Percentiles rank a stretch among this genome's conserved stretches.
These are phyloP conservation scores for Haliclystus octoradiatus DNA, from an alignment of 30 jellyfish, hydroid and myxozoan species.

Conservation along the genomic window DNA sequence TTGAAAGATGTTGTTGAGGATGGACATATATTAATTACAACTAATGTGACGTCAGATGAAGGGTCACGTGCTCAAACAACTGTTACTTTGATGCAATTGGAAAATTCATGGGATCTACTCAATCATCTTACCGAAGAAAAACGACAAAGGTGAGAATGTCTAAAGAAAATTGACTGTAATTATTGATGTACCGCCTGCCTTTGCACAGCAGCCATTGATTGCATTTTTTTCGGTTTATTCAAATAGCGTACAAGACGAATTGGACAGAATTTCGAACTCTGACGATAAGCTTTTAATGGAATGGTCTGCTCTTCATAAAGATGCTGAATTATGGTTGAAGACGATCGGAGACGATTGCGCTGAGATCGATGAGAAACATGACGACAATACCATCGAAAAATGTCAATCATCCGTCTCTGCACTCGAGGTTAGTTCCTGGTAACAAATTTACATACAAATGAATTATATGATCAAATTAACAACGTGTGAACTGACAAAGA, in stretches of 20 bases:
- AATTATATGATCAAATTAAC: too few relatives aligned
- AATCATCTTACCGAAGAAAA: background rate
- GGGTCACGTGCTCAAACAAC: background rate
- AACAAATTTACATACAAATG: too few relatives aligned
- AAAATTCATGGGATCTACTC: background rate
- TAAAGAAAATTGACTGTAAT: too few relatives aligned
- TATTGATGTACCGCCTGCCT: too few relatives aligned
- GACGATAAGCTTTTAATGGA: background rate
- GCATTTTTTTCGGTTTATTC: background rate
- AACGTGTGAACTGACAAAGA: too few relatives aligned
- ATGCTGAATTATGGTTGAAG: background rate
- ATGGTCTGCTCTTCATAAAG: background rate
- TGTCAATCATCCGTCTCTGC: background rate
- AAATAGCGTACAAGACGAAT: background rate
- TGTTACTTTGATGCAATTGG: background rate
- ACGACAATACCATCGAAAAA: background rate
- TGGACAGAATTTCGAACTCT: background rate
- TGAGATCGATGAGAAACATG: background rate
- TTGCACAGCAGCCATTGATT: too few relatives aligned
- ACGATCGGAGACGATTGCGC: background rate
- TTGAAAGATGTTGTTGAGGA: background rate
- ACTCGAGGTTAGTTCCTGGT: background rate
- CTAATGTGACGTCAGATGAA: background rate
- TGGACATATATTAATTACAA: background rate
- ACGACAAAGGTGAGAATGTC: background rate